Conservation (phyloP, 2,113 vertebrate genomes). For the human region GRCh38 chr13:94309501-94310000, state of each 20-base stretch:
- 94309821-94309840: background rate
- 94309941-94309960: background rate
- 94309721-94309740: background rate
- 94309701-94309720: background rate
- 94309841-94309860: background rate
- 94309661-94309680: background rate
- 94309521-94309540: background rate
- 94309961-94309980: background rate
- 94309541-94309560: background rate
- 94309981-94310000: background rate
- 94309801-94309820: background rate
- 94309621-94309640: background rate
- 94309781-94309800: background rate
- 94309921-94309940: background rate
- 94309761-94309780: background rate
- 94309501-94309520: background rate
- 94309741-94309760: background rate
- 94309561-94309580: background rate
- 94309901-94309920: background rate
- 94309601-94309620: background rate
- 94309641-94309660: conserved; percentile 8
- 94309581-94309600: background rate
- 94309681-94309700: background rate
- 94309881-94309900: conserved; percentile 5
- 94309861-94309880: background rate